phyloP scores from a whole-genome alignment of 2,113 vertebrate species.

The Anolis carolinensis region DNA sequence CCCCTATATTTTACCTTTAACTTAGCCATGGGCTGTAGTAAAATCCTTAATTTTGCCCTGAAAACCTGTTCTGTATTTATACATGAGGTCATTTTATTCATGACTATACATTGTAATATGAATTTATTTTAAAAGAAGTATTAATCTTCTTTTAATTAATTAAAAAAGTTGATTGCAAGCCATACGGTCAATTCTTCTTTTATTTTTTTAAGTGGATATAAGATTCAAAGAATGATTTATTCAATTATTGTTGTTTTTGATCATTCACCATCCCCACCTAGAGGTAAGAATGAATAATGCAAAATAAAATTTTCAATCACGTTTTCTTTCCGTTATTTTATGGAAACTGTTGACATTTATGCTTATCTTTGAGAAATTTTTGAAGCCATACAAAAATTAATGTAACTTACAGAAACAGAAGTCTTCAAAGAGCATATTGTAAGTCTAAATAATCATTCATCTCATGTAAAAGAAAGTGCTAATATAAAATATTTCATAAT shows the following conservation, averaged over 20 bases:
- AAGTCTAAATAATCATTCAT: background rate
- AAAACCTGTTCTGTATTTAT: no score
- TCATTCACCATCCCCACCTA: conserved; percentile 1
- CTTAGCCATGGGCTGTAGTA: no score
- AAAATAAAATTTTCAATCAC: background rate
- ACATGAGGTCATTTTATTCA: no score
- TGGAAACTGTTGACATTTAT: background rate
- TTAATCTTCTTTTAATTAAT: no score
- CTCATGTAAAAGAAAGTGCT: background rate
- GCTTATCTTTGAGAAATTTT: background rate
- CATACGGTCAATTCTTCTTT: background rate
- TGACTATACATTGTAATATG: no score
- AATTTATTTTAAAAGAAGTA: background rate
- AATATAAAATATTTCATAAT: background rate
- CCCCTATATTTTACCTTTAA: no score
- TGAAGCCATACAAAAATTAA: background rate
- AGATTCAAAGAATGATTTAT: background rate
- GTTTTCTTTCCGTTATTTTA: background rate
- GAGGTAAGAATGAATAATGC: background rate
- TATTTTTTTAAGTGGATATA: background rate
- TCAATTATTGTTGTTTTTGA: background rate
- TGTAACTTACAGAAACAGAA: background rate
- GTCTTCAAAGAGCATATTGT: background rate
- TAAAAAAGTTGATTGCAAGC: background rate
- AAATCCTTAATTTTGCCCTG: no score